Percentiles rank a stretch among this genome's conserved stretches.
Conservation (phyloP, 2,113 vertebrate species). For the Thalassoma bifasciatum region DNA sequence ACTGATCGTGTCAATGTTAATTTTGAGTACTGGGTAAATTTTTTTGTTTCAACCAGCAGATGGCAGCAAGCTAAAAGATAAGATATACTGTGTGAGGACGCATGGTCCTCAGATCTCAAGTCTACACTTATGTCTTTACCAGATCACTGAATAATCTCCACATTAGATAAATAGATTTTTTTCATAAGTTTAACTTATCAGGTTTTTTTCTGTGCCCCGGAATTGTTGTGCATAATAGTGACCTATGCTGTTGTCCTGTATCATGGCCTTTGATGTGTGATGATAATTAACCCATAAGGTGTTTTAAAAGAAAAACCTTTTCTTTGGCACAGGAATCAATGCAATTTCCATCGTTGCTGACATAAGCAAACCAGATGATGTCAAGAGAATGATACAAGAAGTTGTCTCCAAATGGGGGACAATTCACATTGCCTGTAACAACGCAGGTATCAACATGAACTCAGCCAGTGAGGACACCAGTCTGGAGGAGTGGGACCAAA, state of each 20-base stretch:
- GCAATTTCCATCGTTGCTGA: conserved; percentile 82
- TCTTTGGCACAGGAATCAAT: conserved; percentile 77
- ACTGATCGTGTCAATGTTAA: not conserved
- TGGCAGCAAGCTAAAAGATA: conserved; percentile 69
- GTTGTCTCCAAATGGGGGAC: conserved; percentile 82
- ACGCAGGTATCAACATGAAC: conserved; percentile 87
- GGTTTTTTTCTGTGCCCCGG: not conserved
- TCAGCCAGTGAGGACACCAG: conserved; percentile 86
- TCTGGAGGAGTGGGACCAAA: conserved; percentile 86
- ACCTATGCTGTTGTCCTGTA: not conserved
- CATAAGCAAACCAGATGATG: conserved; percentile 82
- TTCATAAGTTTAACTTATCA: too few species aligned
- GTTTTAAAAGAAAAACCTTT: not conserved
- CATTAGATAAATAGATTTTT: not conserved
- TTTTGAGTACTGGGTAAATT: not conserved
- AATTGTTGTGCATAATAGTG: not conserved
- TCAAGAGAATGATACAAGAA: conserved; percentile 79
- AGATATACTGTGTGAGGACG: not conserved
- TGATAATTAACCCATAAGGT: not conserved
- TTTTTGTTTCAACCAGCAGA: conserved; percentile 72
- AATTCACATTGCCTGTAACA: conserved; percentile 84
- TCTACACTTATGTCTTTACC: not conserved
- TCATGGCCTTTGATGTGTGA: not conserved
- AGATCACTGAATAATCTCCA: not conserved
- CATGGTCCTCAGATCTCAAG: not conserved